A percentile compares a stretch with the other conserved stretches of the same genome.
Conservation (phyloP, 2,888 invertebrate species). For the Malacosoma neustria region DNA sequence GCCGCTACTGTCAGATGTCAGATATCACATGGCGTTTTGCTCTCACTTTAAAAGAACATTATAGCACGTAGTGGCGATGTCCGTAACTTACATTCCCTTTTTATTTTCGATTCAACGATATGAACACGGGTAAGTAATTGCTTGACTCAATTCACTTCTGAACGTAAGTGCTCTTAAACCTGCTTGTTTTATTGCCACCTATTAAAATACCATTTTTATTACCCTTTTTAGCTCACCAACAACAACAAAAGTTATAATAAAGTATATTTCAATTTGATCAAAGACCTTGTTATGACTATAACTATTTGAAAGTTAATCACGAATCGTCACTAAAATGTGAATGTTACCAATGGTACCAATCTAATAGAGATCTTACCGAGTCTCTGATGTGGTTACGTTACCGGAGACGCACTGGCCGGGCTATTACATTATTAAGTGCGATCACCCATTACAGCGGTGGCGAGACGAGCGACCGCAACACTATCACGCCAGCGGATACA, state of each 20-base stretch:
- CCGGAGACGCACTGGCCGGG: conserved; percentile 26
- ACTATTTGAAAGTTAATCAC: not conserved
- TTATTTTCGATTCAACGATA: conserved; percentile 39
- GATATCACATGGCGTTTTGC: conserved; percentile 30
- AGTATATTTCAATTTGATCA: not conserved
- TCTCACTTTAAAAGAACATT: conserved; percentile 30
- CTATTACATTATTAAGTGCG: conserved; percentile 58
- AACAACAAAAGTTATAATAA: not conserved
- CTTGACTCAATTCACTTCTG: conserved; percentile 30
- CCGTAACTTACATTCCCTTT: conserved; percentile 41
- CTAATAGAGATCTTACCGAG: not conserved
- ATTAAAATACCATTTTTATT: not conserved
- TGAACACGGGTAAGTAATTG: conserved; percentile 50
- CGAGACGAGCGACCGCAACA: conserved; percentile 46
- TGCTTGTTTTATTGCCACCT: conserved; percentile 17
- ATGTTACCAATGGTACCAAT: not conserved
- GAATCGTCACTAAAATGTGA: not conserved
- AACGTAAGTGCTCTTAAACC: conserved; percentile 18
- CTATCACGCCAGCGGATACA: conserved; percentile 55
- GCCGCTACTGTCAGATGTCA: conserved; percentile 43
- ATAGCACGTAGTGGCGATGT: conserved; percentile 24
- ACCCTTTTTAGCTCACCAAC: not conserved
- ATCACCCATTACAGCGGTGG: conserved; percentile 43
- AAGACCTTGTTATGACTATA: not conserved
- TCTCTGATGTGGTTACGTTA: not conserved